phyloP scores from a whole-genome alignment of 2,113 vertebrate genomes.

The Pseudorectes ferrugineus region DNA sequence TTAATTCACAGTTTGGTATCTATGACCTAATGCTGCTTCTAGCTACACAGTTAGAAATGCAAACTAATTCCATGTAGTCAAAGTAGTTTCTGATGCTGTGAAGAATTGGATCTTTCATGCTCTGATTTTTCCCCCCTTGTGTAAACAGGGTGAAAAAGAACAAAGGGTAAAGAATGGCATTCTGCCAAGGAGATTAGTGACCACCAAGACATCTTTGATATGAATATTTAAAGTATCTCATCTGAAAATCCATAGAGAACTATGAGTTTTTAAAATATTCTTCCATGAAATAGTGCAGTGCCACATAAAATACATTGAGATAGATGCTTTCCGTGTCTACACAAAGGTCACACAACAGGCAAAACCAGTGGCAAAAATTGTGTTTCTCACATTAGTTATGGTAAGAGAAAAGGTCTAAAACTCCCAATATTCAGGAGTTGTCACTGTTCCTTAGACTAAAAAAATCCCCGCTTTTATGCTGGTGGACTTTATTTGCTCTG shows the following conservation, averaged over 20 bases:
- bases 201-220: neutral
- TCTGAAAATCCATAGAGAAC: neutral
- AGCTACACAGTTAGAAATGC: neutral
- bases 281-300: neutral
- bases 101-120: neutral
- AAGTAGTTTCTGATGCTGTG: neutral
- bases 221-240: neutral
- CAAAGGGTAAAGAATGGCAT: neutral
- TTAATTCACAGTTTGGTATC: neutral
- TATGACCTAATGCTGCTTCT: neutral
- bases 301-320: neutral
- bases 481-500: neutral
- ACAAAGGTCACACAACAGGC: neutral
- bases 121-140: neutral
- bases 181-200: neutral
- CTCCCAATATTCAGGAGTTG: neutral
- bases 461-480: neutral
- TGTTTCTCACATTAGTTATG: neutral
- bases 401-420: neutral
- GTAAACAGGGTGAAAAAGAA: neutral
- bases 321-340: rapidly evolving
- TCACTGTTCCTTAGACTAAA: neutral
- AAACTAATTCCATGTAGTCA: neutral
- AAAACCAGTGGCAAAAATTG: neutral
- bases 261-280: neutral